These are phyloP conservation scores for Limnephilus lunatus DNA, from an alignment of 2,888 invertebrate species.

Conservation along the genomic window DNA sequence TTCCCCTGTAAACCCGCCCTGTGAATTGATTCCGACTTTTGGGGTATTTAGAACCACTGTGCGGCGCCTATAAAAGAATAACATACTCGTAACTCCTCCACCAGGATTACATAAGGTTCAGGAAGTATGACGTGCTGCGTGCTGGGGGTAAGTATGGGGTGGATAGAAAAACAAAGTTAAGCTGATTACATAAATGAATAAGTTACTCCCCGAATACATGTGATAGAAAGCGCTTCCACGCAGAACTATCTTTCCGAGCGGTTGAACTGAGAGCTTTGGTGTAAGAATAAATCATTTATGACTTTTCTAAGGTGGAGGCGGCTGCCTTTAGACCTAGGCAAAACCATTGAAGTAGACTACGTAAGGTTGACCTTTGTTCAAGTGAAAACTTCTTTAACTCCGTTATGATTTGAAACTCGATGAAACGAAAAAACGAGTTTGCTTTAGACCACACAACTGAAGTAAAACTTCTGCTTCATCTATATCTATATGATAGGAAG, in stretches of 20 bases:
- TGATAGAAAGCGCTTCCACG: background rate
- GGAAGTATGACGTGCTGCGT: background rate
- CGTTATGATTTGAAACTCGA: too few relatives aligned
- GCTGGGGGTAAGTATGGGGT: background rate
- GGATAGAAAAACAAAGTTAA: background rate
- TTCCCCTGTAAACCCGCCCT: too few relatives aligned
- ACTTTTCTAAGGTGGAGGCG: background rate
- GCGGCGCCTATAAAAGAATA: background rate
- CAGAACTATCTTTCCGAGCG: background rate
- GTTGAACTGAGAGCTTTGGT: slow-evolving; percentile 2
- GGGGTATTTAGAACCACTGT: too few relatives aligned
- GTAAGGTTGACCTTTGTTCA: background rate
- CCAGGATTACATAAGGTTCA: background rate
- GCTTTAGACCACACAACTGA: too few relatives aligned
- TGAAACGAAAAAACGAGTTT: too few relatives aligned
- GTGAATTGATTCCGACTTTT: too few relatives aligned
- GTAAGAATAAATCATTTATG: background rate
- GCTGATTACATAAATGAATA: slow-evolving; percentile 2
- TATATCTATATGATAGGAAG: too few relatives aligned
- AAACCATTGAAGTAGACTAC: background rate
- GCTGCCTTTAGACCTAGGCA: background rate
- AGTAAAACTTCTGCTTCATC: too few relatives aligned
- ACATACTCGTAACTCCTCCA: background rate
- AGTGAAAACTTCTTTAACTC: too few relatives aligned
- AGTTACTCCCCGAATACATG: background rate